phyloP scores from a whole-genome alignment of 2,797 vertebrate genomes.

The Sebastes steindachneri region DNA sequence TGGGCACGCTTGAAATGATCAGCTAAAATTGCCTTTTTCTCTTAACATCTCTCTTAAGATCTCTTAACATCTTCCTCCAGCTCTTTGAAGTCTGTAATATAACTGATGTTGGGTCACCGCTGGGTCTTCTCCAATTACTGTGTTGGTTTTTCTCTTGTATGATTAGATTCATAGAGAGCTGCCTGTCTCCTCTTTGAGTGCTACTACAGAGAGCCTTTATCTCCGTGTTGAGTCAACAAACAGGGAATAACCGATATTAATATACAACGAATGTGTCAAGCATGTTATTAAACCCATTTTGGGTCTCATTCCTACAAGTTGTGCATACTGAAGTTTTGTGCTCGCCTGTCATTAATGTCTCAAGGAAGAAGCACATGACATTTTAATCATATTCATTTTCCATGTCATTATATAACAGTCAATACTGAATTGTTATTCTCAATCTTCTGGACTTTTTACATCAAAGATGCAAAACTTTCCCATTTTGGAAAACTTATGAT shows the following conservation, averaged over 20 bases:
- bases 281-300: constrained; percentile 29
- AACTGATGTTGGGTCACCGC: constrained; percentile 70
- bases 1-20: constrained; percentile 76
- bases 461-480: neutral
- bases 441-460: neutral
- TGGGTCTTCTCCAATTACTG: constrained; percentile 79
- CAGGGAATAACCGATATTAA: constrained; percentile 21
- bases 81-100: constrained; percentile 85
- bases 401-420: neutral
- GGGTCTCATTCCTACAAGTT: neutral
- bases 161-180: constrained; percentile 65
- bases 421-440: neutral
- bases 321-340: neutral
- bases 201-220: constrained; percentile 51
- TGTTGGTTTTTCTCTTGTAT: constrained; percentile 66
- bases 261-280: constrained; percentile 22
- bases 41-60: constrained; percentile 74
- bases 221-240: constrained; percentile 57
- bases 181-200: constrained; percentile 51
- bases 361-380: neutral
- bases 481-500: neutral
- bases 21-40: constrained; percentile 75
- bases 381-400: constrained; percentile 5
- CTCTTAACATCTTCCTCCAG: constrained; percentile 76
- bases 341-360: constrained; percentile 1